Evolutionary conservation across 2,888 invertebrate species (phyloP), one percentile per base, ranked within the genome.

Genomic region (Agonopterix arenella): DNA sequence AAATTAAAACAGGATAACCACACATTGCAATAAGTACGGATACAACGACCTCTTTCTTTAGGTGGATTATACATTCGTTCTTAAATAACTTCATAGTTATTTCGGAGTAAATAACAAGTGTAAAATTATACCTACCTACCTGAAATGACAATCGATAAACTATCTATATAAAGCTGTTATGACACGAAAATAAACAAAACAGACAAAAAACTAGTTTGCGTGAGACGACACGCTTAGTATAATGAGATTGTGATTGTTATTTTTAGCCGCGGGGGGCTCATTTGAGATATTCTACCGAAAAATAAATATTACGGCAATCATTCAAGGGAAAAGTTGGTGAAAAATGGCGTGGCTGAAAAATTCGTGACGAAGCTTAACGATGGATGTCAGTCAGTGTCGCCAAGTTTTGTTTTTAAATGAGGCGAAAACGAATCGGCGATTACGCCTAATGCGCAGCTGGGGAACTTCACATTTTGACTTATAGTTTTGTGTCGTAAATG

Each of bases 311-410:
- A 60, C 60, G 59, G 60, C 58, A 53, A 72, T 70, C 68, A 68
- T 63, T 65, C 62, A 67, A 46, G 58, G 59, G 59, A 62, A 70
- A 58, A 57, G 52, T 57, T 56, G 52, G 59, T 64, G 60, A 64
- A 64, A 61, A 65, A 66, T 65, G 44, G 11, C 41, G 28, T 48
- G 36, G 13, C 36, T 47, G 53, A 47, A 57, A 53, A 72, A 68
- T 70, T 70, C 66, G 69, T 76, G 71, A 70, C 71, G 65, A 59
- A 53, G 61, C 64, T 64, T 79, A 82, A 84, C 78, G 84, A 83
- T 73, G 47, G 46, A 50, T 74, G 82, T 78, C 76, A 71, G 71
- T 76, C 79, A 73, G 63, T 66, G 72, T 69, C 72, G 68, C 69
- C 47, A 60, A 70, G 64, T 68, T 77, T 69, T 65, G 8, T 63